Base-by-base conservation (phyloP, 1,140 invertebrate species). In the Epicauta chinensis region DNA sequence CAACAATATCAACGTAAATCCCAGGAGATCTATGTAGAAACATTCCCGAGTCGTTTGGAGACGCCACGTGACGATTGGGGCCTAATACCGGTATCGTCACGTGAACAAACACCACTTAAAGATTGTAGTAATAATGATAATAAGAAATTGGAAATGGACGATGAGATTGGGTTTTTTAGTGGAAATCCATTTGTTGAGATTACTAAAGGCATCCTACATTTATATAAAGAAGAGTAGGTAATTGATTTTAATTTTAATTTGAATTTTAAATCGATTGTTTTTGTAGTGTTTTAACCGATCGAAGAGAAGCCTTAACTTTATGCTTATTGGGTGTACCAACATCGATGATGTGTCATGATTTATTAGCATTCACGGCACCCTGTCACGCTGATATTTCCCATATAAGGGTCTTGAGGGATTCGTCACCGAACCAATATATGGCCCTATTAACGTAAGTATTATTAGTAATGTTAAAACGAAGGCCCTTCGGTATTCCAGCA, bases 151-250 rank as follows among this genome's bases (percentile, higher is more conserved):
- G 67, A 32, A 75, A 80, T 47, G 1, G 23, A 23, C 7, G 23
- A 23, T 23, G 81, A 86, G 60, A 85, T 89, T n/a, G 81, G 77
- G 44, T 98, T 97, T 73, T 89, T 91, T 55, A 96, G 87, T 66
- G 97, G 97, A 2, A 99, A 98, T 79, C 95, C 95, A 7, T 87
- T 90, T 66, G 93, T 97, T 5, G 97, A 99, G 78, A 83, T 93
- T 23, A 96, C 92, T 0, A 95, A 94, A 71, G 97, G 97, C 38
- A 87, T 98, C 39, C 74, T 99, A 15, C 95, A 98, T 79, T 74
- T 98, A 1, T 97, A 94, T 69, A 97, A 97, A 73, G 93, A 97
- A 73, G 93, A 94, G 61, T 69, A 64, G 9, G 2, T 9, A 29
- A 5, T 11, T 31, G 2, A 31, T 30, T 38, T 2, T 2, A 13